phyloP scores from a whole-genome alignment of 2,797 vertebrate species.

The Pseudochirops corinnae region DNA sequence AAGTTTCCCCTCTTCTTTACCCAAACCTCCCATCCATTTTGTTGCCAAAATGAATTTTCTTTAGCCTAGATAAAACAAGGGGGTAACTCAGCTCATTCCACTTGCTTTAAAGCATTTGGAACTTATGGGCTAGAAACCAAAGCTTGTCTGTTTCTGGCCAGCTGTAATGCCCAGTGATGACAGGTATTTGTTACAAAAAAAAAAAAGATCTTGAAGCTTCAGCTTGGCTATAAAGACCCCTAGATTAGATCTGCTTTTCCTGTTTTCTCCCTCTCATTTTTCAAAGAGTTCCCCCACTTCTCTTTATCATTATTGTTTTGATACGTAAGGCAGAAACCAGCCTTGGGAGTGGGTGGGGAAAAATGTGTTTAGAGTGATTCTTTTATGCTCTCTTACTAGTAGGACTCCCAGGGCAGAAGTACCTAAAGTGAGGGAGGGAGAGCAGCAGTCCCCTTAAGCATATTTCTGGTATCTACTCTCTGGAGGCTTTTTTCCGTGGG shows the following conservation, averaged over 20 bases:
- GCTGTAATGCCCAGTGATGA: slow-evolving; percentile 4
- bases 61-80: not conserved
- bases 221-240: slow-evolving; percentile 22
- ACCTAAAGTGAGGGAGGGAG: not conserved
- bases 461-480: slow-evolving; percentile 1
- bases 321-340: slow-evolving; percentile 11
- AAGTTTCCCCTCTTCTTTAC: not conserved
- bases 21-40: not conserved
- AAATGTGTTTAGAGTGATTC: not conserved
- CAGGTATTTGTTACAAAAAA: not conserved
- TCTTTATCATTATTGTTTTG: not conserved
- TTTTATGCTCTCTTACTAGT: not conserved
- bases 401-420: not conserved
- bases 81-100: not conserved
- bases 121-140: not conserved
- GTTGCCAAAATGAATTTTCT: not conserved
- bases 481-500: not conserved
- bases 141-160: not conserved
- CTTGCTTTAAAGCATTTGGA: not conserved
- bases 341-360: not conserved
- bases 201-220: slow-evolving; percentile 18
- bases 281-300: not conserved
- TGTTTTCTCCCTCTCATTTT: not conserved
- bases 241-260: not conserved
- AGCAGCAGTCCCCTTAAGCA: not conserved